Conservation (phyloP, 2,888 invertebrate species). For the Trachelus iudaicus region DNA sequence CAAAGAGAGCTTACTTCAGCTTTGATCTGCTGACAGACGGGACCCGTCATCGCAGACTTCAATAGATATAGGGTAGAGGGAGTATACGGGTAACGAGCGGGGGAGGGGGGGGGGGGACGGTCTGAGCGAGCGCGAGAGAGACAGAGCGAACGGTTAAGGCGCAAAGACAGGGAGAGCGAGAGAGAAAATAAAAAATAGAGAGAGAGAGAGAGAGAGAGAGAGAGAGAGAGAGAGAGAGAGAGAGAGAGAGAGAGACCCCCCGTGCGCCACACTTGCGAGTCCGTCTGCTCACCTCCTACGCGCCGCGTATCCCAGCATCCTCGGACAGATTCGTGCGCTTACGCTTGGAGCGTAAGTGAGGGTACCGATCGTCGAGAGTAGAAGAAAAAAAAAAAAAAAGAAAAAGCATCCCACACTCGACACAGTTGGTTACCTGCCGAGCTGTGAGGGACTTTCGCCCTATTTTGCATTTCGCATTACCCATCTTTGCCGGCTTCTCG, state of each 20-base stretch:
- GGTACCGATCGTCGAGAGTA: not conserved
- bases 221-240: not conserved
- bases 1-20: slow-evolving; percentile 64
- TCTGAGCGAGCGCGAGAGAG: not conserved
- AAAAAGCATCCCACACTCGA: not conserved
- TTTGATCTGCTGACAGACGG: slow-evolving; percentile 65
- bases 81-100: not conserved
- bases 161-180: not conserved
- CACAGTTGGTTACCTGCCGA: not conserved
- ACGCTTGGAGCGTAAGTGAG: not conserved
- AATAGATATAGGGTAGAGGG: slow-evolving; percentile 41
- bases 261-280: not conserved
- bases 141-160: not conserved
- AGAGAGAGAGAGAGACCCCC: not conserved
- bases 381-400: not conserved
- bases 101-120: fast-evolving
- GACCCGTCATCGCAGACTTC: slow-evolving; percentile 64
- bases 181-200: slow-evolving; percentile 5
- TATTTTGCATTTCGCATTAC: slow-evolving; percentile 45
- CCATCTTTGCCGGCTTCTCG: slow-evolving; percentile 24
- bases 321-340: not conserved
- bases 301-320: not conserved
- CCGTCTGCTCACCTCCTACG: not conserved
- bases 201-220: not conserved
- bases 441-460: slow-evolving; percentile 10